A percentile compares a stretch with the other conserved stretches of the same genome.
phyloP scores from a whole-genome alignment of 1,140 invertebrate species.

The Plodia interpunctella region DNA sequence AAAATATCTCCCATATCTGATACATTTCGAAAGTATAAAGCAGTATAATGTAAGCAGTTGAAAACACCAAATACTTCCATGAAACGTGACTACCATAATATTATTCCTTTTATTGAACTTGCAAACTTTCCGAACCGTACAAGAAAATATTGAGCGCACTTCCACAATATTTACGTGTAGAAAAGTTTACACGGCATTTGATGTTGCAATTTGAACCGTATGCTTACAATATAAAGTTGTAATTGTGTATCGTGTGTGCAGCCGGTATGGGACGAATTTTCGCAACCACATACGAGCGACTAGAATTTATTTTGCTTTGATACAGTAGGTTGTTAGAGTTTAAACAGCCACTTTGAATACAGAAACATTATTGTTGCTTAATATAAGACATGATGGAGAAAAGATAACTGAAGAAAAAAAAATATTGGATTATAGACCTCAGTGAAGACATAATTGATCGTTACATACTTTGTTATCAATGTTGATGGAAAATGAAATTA shows the following conservation, averaged over 20 bases:
- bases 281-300: background rate
- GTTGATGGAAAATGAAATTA: too few species aligned
- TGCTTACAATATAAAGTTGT: background rate
- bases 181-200: background rate
- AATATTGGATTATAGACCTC: background rate
- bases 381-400: too few species aligned
- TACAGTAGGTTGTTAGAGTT: slow-evolving; percentile 1
- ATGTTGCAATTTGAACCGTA: background rate
- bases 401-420: background rate
- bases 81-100: slow-evolving; percentile 13
- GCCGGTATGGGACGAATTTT: background rate
- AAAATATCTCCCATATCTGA: too few species aligned
- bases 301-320: slow-evolving; percentile 4
- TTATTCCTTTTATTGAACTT: slow-evolving; percentile 15
- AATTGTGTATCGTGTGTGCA: background rate
- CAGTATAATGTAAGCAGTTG: background rate
- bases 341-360: slow-evolving; percentile 4
- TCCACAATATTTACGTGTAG: slow-evolving; percentile 13
- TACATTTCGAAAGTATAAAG: background rate
- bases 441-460: too few species aligned
- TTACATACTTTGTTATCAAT: too few species aligned
- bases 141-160: slow-evolving; percentile 12
- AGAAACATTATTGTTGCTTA: background rate
- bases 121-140: slow-evolving; percentile 9
- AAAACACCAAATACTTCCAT: slow-evolving; percentile 7